These are phyloP conservation scores for Neomicropteryx cornuta DNA, from an alignment of 1,140 invertebrate species.

Conservation along the genomic window DNA sequence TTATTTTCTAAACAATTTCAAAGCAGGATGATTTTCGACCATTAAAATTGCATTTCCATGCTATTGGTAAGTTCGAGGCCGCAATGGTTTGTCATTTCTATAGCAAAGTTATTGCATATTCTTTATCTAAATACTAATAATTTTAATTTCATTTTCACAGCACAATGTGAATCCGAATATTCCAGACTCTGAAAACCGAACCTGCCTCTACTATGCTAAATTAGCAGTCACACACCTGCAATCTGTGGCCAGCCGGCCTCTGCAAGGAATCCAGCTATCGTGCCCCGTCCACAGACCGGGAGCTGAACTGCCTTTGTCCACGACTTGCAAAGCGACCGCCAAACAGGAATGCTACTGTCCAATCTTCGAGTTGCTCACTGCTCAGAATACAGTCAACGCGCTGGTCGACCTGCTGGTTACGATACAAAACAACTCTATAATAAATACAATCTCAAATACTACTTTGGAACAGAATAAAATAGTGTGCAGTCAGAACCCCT, in stretches of 20 bases:
- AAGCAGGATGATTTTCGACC: background rate
- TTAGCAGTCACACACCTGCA: slow-evolving; percentile 34
- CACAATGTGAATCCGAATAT: slow-evolving; percentile 40
- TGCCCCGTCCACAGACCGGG: slow-evolving; percentile 30
- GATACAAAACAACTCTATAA: slow-evolving; percentile 33
- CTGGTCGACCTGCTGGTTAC: slow-evolving; percentile 32
- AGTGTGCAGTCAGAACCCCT: no score
- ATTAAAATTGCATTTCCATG: no score
- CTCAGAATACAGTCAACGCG: slow-evolving; percentile 31
- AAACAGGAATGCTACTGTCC: slow-evolving; percentile 35
- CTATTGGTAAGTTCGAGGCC: no score
- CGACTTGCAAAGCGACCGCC: slow-evolving; percentile 7
- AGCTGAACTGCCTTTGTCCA: slow-evolving; percentile 10
- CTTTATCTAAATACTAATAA: background rate
- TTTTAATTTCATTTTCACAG: slow-evolving; percentile 18
- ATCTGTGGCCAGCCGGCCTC: slow-evolving; percentile 29
- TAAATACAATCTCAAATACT: no score
- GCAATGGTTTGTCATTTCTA: slow-evolving; percentile 1
- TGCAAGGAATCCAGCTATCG: slow-evolving; percentile 28
- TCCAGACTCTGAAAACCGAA: slow-evolving; percentile 33
- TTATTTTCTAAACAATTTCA: background rate
- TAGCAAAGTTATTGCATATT: slow-evolving; percentile 1
- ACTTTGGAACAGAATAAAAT: no score
- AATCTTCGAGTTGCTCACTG: slow-evolving; percentile 32
- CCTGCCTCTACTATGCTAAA: slow-evolving; percentile 36